Base-by-base conservation (phyloP, 2,113 vertebrate species). In the Trogon surrucura region DNA sequence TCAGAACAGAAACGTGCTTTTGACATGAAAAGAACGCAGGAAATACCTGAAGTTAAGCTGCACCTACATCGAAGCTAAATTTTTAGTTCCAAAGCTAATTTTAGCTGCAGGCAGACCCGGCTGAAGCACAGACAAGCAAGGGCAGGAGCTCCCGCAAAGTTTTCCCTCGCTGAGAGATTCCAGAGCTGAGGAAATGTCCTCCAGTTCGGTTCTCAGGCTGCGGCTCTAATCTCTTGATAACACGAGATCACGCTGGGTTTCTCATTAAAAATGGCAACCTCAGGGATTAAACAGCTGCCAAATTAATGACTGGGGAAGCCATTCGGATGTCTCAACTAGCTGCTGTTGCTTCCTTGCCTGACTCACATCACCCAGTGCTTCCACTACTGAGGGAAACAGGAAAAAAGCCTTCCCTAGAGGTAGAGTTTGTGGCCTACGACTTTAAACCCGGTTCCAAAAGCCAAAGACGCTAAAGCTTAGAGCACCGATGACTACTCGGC, bases 241-340 rank as follows among this genome's bases (percentile, higher is more conserved):
- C 83, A 95, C 4, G 1, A 90, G 70, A 95, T 80, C 91, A 91
- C 4, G 16, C 70, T 79, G 80, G 15, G 85, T 72, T 94, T 95
- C 91, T 96, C 96, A 91, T 96, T 93, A 93, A 85, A 92, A 94
- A 94, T 44, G 65, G 91, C 92, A 96, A 94, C 80, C 88, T 92
- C 77, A 38, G 83, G 95, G 93, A 96, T 95, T 87, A 93, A 95
- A 78, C 82, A 95, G 90, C 95, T 96, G 93, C 83, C 93, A 84
- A 91, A 88, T 48, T 66, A 88, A 88, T 56, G 53, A 62, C 69
- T 51, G 53, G 72, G 91, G 77, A 94, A 95, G 80, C 72, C 85
- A 67, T 47, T 85, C 1, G 0, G 88, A 92, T 88, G 91, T 48
- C 85, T 97, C 69, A 88, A 93, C 92, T 88, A 50, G 57, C 88